Base-by-base conservation (phyloP, 1,140 invertebrate species). In the Drosophila yakuba region DNA sequence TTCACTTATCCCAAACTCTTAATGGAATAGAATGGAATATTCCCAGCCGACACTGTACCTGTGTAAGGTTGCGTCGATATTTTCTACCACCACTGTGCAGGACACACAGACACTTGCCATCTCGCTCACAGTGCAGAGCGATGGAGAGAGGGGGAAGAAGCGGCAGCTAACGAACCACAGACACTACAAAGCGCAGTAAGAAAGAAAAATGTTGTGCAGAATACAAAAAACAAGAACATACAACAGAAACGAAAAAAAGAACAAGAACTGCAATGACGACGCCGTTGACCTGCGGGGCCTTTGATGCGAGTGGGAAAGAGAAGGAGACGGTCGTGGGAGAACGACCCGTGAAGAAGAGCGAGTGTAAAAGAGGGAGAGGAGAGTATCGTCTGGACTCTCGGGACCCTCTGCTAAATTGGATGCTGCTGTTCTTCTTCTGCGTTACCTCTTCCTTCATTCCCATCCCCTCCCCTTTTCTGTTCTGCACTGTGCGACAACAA, bases 151-250 rank as follows among this genome's bases (percentile, higher is more conserved):
- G 39, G 32, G 11, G 17, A 45, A 44, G 25, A 11, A 15, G 43
- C n/a, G 32, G 62, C 17, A 15, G 43, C 54, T 59, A 52, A 64
- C 61, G 68, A 82, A 67, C 79, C 79, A 82, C 79, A 78, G 79
- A 82, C 79, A 81, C 79, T 82, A 69, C 74, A 82, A 77, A 81
- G 74, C 74, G 48, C 79, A 82, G 80, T 82, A 82, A 82, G 79
- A 81, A 81, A 62, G 79, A 82, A 75, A 80, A 77, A 69, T 52
- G 36, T 36, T 72, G 54, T 78, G 74, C 52, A 71, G 58, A 78
- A 61, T 39, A 44, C 36, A 78, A 61, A 44, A 44, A 50, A 78
- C 15, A 11, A 4, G 25, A 35, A 28, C 38, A 50, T 51, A 28
- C 50, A 77, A 77, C 55, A 41, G 20, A 58, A 63, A 32, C 32